Evolutionary conservation across 2,113 vertebrate species (phyloP).

Genomic region (Siniperca knerii): DNA sequence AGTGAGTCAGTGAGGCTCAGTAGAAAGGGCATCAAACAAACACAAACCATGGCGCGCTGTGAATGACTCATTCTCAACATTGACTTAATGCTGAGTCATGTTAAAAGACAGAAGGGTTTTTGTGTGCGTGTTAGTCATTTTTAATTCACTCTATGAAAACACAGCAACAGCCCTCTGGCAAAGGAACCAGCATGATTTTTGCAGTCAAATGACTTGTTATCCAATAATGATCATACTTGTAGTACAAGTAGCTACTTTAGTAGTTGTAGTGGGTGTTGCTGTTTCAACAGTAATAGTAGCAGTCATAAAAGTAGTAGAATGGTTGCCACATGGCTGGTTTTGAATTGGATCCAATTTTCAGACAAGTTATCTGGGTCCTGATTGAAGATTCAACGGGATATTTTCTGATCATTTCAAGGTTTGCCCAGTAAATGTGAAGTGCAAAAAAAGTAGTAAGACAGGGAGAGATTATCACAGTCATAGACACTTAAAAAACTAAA

Average conservation of each 20-base stretch:
- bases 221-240: neutral
- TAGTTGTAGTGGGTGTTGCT: constrained; percentile 5
- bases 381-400: neutral
- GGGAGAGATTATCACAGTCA: too few relatives aligned
- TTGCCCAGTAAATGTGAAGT: neutral
- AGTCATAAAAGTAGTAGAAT: neutral
- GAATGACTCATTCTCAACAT: constrained; percentile 69
- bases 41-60: constrained; percentile 46
- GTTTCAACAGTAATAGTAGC: neutral
- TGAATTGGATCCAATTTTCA: neutral
- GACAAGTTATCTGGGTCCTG: neutral
- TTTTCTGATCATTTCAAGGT: neutral
- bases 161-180: constrained; percentile 39
- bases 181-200: constrained; percentile 40
- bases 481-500: too few relatives aligned
- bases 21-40: constrained; percentile 67
- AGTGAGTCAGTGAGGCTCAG: constrained; percentile 63
- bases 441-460: too few relatives aligned
- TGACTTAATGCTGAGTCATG: constrained; percentile 68
- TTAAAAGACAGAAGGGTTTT: constrained; percentile 63
- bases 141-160: constrained; percentile 62
- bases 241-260: constrained; percentile 16
- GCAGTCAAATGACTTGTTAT: constrained; percentile 41
- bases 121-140: constrained; percentile 58
- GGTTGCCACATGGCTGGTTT: neutral